Base-by-base conservation (phyloP, 2,888 invertebrate genomes). In the Itoplectis maculator region DNA sequence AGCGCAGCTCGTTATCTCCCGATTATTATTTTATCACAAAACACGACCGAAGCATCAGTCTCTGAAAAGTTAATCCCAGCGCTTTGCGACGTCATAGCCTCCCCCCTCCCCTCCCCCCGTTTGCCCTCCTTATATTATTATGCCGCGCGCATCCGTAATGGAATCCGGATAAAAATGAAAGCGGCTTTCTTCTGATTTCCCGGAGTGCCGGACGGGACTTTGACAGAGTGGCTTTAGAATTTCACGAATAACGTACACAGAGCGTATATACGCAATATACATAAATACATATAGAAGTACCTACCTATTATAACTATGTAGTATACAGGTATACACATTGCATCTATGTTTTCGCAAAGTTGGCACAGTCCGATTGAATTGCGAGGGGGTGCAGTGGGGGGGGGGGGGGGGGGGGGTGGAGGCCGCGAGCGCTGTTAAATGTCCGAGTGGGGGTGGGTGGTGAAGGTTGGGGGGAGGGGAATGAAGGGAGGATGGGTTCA, bases 291-390 rank as follows among this genome's bases (percentile, higher is more conserved):
- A n/a, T n/a, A n/a, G n/a, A n/a, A n/a, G n/a, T n/a, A n/a, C n/a
- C n/a, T n/a, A n/a, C n/a, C 13, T 5, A 47, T n/a, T 47, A 47
- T n/a, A 47, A n/a, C 0, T n/a, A 47, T n/a, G n/a, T 47, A n/a
- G 1, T n/a, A 47, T n/a, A 13, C n/a, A n/a, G 23, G 66, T n/a
- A n/a, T 23, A 20, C 37, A 35, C 76, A 56, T 45, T 29, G 35
- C 37, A 29, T 45, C 40, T 45, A 47, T 61, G 66, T 73, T 76
- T 72, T 72, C 42, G 37, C 73, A 63, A 77, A 81, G 73, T 73
- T 81, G 45, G 56, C 40, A 15, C 35, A 45, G 68, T 59, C 49
- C 66, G 61, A 81, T 77, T 73, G 61, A 72, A 73, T 72, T 72
- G 59, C 73, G 68, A 18, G 35, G 51, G 54, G 51, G 54, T 63